Base-by-base conservation (phyloP, 92 coral and sea anemone species). In the Actinostola sp. region DNA sequence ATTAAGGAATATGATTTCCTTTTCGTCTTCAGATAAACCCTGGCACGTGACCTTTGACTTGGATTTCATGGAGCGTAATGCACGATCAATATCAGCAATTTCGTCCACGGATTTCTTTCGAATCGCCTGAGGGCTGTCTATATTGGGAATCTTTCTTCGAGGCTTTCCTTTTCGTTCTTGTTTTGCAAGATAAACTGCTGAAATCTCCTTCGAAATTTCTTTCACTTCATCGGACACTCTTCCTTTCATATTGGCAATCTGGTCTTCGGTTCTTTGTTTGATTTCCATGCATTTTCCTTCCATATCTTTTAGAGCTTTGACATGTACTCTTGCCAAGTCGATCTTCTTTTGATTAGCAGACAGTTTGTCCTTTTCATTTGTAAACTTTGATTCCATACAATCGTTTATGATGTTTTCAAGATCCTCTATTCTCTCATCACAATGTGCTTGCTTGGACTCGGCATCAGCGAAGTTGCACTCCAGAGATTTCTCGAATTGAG, bases 1-100 rank as follows among this genome's bases (percentile, higher is more conserved):
- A 61, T 89, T 89, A 33, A 93, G 87, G 1, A 59, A 76, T 16
- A 91, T 58, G 24, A 88, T 80, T 41, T 83, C 89, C 20, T 79
- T 78, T 33, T 88, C 89, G 2, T 43, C 67, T 13, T 77, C 92
- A 7, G 85, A 61, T 62, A 78, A 21, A 10, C 77, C 64, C 6
- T 56, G 27, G 29, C 43, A 51, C 12, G 61, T 38, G 19, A 48
- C 76, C 30, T 39, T 72, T 19, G 78, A 70, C 34, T 72, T 87
- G 44, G 89, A 83, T 26, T 79, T 89, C 67, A 90, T 71, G 34
- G 36, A 36, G 38, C 76, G 70, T 26, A 90, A 75, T 25, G 72
- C 70, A 16, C 75, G 76, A 31, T 76, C 60, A 28, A 90, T 71
- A 16, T 75, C 84, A 25, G 72, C 30, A 51, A 75, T 88, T 35